Conservation (phyloP, 2,113 vertebrate genomes). For the Catharus minimus region DNA sequence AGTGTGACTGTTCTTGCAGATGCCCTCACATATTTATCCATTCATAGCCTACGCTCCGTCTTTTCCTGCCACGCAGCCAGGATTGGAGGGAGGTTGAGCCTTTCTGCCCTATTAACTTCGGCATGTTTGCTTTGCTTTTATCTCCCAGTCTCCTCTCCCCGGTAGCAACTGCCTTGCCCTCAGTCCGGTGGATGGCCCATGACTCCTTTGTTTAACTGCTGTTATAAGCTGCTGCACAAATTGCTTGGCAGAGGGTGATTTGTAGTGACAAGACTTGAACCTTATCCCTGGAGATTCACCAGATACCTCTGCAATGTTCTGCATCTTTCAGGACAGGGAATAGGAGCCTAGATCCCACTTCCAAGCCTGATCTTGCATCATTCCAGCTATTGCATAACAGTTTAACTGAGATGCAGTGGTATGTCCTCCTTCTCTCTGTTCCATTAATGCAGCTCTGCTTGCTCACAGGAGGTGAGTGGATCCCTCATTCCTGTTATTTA, state of each 20-base stretch:
- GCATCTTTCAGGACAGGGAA: slow-evolving; percentile 42
- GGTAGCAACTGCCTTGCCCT: slow-evolving; percentile 68
- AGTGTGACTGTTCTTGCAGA: not conserved
- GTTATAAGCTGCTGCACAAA: slow-evolving; percentile 70
- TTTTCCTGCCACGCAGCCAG: not conserved
- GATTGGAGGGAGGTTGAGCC: slow-evolving; percentile 14
- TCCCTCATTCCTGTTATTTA: not conserved
- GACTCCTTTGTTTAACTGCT: slow-evolving; percentile 74
- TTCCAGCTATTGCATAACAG: slow-evolving; percentile 41
- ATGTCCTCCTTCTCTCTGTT: not conserved
- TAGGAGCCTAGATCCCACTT: slow-evolving; percentile 55
- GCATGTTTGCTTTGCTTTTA: slow-evolving; percentile 73
- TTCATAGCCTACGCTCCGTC: not conserved
- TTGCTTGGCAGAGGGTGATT: slow-evolving; percentile 74
- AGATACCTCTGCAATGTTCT: slow-evolving; percentile 71
- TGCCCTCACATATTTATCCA: not conserved
- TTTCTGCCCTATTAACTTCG: slow-evolving; percentile 67
- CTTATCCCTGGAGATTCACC: slow-evolving; percentile 71
- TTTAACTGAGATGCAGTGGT: not conserved
- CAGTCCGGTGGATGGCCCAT: slow-evolving; percentile 48
- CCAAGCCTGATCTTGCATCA: slow-evolving; percentile 51
- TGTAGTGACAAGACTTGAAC: slow-evolving; percentile 74
- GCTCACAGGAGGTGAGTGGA: not conserved
- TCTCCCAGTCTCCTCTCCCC: slow-evolving; percentile 55
- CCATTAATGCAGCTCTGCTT: not conserved